Evolutionary conservation across 2,888 invertebrate species (phyloP).

Genomic region (Sphaerophoria rueppellii): DNA sequence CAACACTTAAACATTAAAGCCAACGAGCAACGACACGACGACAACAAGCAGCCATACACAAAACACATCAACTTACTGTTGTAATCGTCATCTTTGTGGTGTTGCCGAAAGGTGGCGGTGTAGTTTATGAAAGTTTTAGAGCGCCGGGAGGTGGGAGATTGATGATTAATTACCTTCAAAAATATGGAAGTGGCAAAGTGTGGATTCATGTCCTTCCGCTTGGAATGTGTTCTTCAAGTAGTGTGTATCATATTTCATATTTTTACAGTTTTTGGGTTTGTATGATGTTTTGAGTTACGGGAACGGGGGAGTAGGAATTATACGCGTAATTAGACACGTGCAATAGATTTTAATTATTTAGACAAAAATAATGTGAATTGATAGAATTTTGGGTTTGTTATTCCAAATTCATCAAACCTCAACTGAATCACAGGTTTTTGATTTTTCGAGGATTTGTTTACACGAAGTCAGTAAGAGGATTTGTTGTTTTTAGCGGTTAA

Average conservation of each 20-base stretch:
- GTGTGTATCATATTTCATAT: slow-evolving; percentile 33
- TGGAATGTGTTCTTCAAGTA: neutral
- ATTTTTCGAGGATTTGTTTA: neutral
- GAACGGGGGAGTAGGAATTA: neutral
- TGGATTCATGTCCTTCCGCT: slow-evolving; percentile 36
- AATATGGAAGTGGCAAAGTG: slow-evolving; percentile 6
- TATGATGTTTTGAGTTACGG: neutral
- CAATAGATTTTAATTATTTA: slow-evolving; percentile 25
- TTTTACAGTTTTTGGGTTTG: neutral
- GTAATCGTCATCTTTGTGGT: slow-evolving; percentile 41
- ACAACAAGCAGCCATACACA: neutral
- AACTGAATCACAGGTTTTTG: neutral
- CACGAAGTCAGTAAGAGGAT: neutral
- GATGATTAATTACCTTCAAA: slow-evolving; percentile 61
- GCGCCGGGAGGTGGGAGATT: neutral
- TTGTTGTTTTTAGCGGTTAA: neutral
- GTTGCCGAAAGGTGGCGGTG: neutral
- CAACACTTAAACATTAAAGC: slow-evolving; percentile 67
- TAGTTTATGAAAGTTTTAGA: neutral
- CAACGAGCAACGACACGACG: slow-evolving; percentile 4
- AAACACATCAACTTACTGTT: slow-evolving; percentile 39
- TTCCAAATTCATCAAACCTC: neutral
- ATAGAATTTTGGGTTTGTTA: slow-evolving; percentile 1
- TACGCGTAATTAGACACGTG: slow-evolving; percentile 28
- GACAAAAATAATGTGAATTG: slow-evolving; percentile 23